Base-by-base conservation (phyloP, 37 sponge, comb jelly and placozoan species). In the Mnemiopsis leidyi region DNA sequence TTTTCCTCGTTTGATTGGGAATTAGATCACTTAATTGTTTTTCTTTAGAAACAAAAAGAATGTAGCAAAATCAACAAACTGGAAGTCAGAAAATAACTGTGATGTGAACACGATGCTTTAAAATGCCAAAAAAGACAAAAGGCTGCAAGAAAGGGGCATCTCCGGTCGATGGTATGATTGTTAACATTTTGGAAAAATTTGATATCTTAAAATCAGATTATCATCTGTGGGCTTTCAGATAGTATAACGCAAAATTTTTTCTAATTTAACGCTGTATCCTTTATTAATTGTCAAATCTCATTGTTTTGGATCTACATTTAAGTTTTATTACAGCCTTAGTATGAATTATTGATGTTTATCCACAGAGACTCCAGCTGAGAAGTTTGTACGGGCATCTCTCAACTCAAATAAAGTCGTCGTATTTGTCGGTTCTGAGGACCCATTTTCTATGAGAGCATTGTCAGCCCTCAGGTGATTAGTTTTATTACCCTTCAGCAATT, bases 341-440 rank as follows among this genome's bases (percentile, higher is more conserved):
- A 48, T 48, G 61, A 48, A 23, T 69, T 69, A 69, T 69, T 69
- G 32, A 77, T 77, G 36, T 20, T 5, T 3, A 77, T 48, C 13
- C 61, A n/a, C n/a, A 77, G 79, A 77, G 36, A 33, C 79, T 7
- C 35, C 79, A 3, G 79, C 79, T 3, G 79, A 13, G 36, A 77
- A 77, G 32, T 77, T 77, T 18, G 79, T 77, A 9, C 34, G 79
- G 18, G 79, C 30, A 34, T 77, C 79, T 1, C 16, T 77, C 9
- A 32, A 32, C 32, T 77, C 79, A 32, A 77, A 77, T 34, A 77
- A 77, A 77, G 79, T 77, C 7, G 79, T 77, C 18, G 79, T 77
- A 3, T 77, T 77, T 20, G 79, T 77, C 32, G 79, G 32, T 20
- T 34, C 32, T 28, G 79, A 77, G 32, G 79, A 77, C 79, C 79